Base-by-base conservation (phyloP, 2,113 vertebrate species). In the Leptocoma aspasia region DNA sequence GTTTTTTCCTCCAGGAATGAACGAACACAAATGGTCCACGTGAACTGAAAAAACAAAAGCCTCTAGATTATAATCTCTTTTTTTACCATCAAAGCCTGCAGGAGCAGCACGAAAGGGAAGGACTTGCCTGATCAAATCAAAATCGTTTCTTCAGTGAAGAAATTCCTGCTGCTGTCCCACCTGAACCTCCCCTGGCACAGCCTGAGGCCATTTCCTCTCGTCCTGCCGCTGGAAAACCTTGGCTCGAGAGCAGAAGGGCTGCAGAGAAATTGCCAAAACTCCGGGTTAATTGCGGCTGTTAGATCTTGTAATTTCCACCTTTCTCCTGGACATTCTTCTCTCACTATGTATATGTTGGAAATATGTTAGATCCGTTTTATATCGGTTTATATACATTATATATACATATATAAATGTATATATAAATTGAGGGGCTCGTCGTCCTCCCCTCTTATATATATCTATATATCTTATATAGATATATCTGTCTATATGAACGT, bases 341-440 rank as follows among this genome's bases (percentile, higher is more conserved):
- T 28, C 35, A 11, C 17, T 10, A 0, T 1, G 6, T 6, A 3
- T 6, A 6, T 0, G 24, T 52, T 20, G 42, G 17, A 28, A 45
- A 42, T 9, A 10, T 0, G 13, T 41, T 5, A 30, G 30, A 6
- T 20, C 45, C 1, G 10, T n/a, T 63, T 37, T 39, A 18, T 44
- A 60, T 28, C 10, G 7, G 16, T n/a, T n/a, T n/a, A n/a, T n/a
- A n/a, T n/a, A n/a, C n/a, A n/a, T 30, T n/a, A 16, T 20, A 6
- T 22, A 11, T 19, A 7, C 21, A 9, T 17, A 4, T n/a, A n/a
- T n/a, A n/a, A n/a, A n/a, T n/a, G n/a, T n/a, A n/a, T n/a, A n/a
- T n/a, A n/a, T n/a, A n/a, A n/a, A n/a, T n/a, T n/a, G n/a, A n/a
- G n/a, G n/a, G n/a, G n/a, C n/a, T n/a, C n/a, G n/a, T n/a, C n/a